Evolutionary conservation across 2,797 vertebrate genomes (phyloP), one percentile per base, ranked within the genome.

Genomic region (Coccyzus lansbergi): DNA sequence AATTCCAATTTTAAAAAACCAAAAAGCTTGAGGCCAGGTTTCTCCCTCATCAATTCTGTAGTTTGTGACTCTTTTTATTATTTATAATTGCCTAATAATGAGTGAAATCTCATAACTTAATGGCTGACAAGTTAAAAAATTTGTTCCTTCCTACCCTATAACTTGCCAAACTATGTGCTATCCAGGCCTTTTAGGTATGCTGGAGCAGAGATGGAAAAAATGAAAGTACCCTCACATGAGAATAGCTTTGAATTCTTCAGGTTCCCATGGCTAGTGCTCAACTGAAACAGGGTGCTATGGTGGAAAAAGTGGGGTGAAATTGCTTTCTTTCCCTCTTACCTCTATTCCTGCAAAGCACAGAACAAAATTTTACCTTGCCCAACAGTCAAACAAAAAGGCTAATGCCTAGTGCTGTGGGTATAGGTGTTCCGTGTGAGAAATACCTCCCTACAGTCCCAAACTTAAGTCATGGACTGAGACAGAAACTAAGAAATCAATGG

Each of bases 261-360:
- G 36, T 19, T 52, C 18, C 2, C 1, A 8, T 2, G 1, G 17
- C 29, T 65, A 11, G 4, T 4, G 4, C 28, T 72, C 16, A 62
- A 4, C 4, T 18, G 21, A 76, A 76, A 46, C 14, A 72, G 5
- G 26, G 34, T 33, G 13, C 12, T 60, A 22, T 5, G 17, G 21
- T 53, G 26, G 48, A 49, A 52, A 58, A 78, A 22, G 63, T 1
- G 3, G 28, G 81, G 25, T 31, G 17, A 79, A 84, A 58, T 82
- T 72, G 16, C 12, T 15, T 9, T 49, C 16, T 49, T 68, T 56
- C 11, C 33, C 13, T 60, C 22, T 74, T 7, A 10, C 6, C 10
- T 49, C 51, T 84, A 9, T 72, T 78, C 14, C 18, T 88, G 58
- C 56, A 62, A 18, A 22, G 33, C 5, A 34, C 5, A 33, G 53